These are phyloP conservation scores for Sebastes ruberrimus DNA, from an alignment of 2,797 vertebrate species.

Conservation along the genomic window DNA sequence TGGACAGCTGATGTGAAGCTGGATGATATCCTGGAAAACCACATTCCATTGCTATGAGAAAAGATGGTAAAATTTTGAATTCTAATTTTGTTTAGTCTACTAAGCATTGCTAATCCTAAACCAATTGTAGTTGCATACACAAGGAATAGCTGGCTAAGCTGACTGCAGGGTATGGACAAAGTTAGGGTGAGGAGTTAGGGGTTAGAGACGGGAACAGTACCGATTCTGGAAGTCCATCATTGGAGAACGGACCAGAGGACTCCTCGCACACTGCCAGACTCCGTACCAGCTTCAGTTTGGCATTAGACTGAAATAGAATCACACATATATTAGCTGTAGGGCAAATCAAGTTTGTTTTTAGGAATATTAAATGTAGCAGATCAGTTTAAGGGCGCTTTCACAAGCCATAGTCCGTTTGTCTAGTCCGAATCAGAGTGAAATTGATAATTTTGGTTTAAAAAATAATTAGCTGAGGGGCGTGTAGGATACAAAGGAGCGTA, in stretches of 20 bases:
- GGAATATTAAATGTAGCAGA: neutral
- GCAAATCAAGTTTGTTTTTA: neutral
- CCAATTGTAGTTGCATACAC: neutral
- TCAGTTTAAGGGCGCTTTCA: neutral
- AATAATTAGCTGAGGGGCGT: no score
- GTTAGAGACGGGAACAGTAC: constrained; percentile 51
- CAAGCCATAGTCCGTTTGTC: no score
- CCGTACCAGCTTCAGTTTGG: constrained; percentile 96
- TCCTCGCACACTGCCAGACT: constrained; percentile 98
- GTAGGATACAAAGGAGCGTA: no score
- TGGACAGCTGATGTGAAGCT: constrained; percentile 96
- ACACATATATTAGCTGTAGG: constrained; percentile 5
- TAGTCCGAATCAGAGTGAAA: no score
- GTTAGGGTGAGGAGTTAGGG: constrained; percentile 12
- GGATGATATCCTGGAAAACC: constrained; percentile 91
- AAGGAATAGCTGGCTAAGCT: neutral
- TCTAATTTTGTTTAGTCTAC: neutral
- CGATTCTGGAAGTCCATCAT: constrained; percentile 90
- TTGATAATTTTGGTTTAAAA: no score
- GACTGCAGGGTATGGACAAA: neutral
- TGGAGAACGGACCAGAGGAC: constrained; percentile 88
- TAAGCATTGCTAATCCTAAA: neutral
- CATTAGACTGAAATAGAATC: constrained; percentile 89
- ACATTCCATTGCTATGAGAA: constrained; percentile 10
- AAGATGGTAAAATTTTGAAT: neutral